These are phyloP conservation scores for Heteromyza rotundicornis DNA, from an alignment of 2,888 invertebrate genomes.

Conservation along the genomic window DNA sequence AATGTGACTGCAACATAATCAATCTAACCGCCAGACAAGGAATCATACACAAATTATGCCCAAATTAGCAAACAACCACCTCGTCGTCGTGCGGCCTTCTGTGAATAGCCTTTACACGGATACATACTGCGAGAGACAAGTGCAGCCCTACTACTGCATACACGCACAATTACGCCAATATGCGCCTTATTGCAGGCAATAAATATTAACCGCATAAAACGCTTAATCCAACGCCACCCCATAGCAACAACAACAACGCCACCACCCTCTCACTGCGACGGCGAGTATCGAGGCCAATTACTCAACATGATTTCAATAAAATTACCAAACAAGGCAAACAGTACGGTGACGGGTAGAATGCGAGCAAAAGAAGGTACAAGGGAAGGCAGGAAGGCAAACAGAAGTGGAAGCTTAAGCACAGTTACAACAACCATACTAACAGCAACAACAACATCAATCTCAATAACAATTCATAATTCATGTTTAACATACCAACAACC, in stretches of 20 bases:
- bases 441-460: conserved; percentile 56
- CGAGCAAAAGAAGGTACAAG: background rate
- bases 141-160: conserved; percentile 28
- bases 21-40: conserved; percentile 31
- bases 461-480: conserved; percentile 64
- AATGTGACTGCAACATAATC: conserved; percentile 35
- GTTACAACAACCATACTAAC: conserved; percentile 25
- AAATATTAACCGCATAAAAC: conserved; percentile 60
- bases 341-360: background rate
- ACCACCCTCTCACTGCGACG: conserved; percentile 9
- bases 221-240: conserved; percentile 40
- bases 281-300: conserved; percentile 47
- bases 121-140: conserved; percentile 30
- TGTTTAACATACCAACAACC: conserved; percentile 50
- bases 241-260: conserved; percentile 15
- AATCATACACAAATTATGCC: conserved; percentile 55
- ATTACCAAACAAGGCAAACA: conserved; percentile 47
- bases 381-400: background rate
- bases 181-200: conserved; percentile 45
- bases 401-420: conserved; percentile 12
- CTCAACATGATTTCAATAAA: conserved; percentile 62
- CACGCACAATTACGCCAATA: conserved; percentile 35
- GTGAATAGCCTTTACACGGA: background rate
- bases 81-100: background rate
- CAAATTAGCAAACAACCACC: conserved; percentile 56